Base-by-base conservation (phyloP, 1,140 invertebrate genomes). In the Drosophila insularis region DNA sequence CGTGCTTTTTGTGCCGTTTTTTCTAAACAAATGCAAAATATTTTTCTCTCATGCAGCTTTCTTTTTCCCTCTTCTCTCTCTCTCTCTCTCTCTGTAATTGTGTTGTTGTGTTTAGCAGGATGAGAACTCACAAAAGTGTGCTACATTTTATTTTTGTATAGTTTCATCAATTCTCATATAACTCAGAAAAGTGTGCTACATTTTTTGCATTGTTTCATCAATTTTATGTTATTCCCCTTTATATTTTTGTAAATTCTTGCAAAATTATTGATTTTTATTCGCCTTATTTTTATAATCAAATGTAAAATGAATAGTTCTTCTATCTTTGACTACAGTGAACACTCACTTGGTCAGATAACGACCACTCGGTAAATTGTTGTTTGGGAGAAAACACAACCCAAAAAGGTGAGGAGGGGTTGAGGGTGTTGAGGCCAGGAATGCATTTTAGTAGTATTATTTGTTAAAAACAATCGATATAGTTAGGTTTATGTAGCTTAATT, bases 1-100 rank as follows among this genome's bases (percentile, higher is more conserved):
- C 59, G 75, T 89, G 62, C 82, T 89, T 87, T 84, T 89, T 89
- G 82, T 87, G 82, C 84, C 55, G 79, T 89, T 87, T 87, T 86
- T 87, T 87, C 82, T 87, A 87, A 87, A 87, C 82, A 86, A 63
- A 7, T 56, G 63, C 53, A n/a, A 55, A 68, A 58, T 19, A 37
- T 55, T 50, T 54, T 32, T 35, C 31, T 17, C 6, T 43, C 43
- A 17, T 43, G 14, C 40, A 2, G 40, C 14, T 37, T 11, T 37
- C 35, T 37, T 3, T 37, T 11, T 37, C 11, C 11, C n/a, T 6
- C 4, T 5, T 21, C 32, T 13, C 14, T 11, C 60, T 32, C 40
- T 17, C 4, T 11, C 8, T 4, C 73, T 55, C 10, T 55, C 2
- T 0, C 2, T 27, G 27, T 27, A 27, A 27, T 40, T 63, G 23